Conservation (phyloP, 2,888 invertebrate species). For the Chloroclysta siterata region DNA sequence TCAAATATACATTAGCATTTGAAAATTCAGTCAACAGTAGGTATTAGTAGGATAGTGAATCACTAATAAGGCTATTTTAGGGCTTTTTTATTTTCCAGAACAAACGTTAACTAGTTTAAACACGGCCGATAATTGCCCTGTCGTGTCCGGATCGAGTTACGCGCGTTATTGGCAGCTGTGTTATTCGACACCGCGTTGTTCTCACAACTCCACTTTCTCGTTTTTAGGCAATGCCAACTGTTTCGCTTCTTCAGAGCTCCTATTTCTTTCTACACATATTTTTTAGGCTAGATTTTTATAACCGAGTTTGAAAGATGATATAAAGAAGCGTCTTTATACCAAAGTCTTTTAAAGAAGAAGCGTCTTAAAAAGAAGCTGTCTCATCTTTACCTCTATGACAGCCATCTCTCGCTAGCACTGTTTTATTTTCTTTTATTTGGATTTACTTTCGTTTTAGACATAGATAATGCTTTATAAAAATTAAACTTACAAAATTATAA, state of each 20-base stretch:
- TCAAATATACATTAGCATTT: no score
- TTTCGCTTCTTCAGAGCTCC: conserved; percentile 2
- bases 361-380: no score
- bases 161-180: conserved; percentile 23
- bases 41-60: background rate
- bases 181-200: conserved; percentile 26
- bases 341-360: no score
- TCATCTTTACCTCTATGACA: no score
- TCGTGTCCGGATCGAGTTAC: conserved; percentile 26
- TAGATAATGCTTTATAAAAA: no score
- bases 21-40: no score
- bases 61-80: background rate
- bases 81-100: background rate
- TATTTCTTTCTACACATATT: background rate
- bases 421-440: no score
- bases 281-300: background rate
- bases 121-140: conserved; percentile 22
- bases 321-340: no score
- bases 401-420: no score
- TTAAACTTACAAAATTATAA: no score
- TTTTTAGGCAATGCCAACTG: conserved; percentile 16
- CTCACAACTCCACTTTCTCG: conserved; percentile 15
- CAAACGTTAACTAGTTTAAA: conserved; percentile 1
- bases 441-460: no score
- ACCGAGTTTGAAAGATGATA: background rate